Evolutionary conservation across 1,140 invertebrate species (phyloP).

Genomic region (Ceratina calcarata): DNA sequence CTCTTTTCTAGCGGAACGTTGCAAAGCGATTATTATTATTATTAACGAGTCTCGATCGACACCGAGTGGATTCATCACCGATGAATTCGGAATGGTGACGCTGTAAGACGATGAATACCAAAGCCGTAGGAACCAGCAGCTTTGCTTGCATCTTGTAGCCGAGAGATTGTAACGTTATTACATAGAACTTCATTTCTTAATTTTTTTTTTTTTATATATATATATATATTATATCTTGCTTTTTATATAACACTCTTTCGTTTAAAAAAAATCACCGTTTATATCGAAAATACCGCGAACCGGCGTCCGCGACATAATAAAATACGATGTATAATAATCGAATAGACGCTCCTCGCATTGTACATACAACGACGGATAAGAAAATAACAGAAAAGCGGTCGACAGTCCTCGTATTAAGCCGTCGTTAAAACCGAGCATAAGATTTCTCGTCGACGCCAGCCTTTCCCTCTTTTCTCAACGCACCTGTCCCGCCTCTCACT

Average conservation of each 20-base stretch:
- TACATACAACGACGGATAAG: constrained; percentile 72
- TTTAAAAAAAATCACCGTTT: not conserved
- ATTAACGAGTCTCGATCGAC: not conserved
- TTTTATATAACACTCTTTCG: too few species aligned
- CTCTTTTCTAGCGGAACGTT: not conserved
- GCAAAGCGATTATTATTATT: not conserved
- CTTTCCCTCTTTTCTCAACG: not conserved
- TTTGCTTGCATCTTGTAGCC: too few species aligned
- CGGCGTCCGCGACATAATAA: constrained; percentile 68
- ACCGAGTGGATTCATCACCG: not conserved
- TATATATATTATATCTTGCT: too few species aligned
- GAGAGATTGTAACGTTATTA: too few species aligned
- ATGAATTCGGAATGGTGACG: not conserved
- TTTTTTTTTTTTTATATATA: too few species aligned
- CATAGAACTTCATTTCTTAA: too few species aligned
- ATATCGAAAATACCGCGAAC: constrained; percentile 48
- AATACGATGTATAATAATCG: constrained; percentile 72
- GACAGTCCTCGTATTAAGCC: constrained; percentile 53
- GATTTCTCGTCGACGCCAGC: constrained; percentile 28
- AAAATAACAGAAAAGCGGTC: constrained; percentile 69
- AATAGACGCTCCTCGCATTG: constrained; percentile 66
- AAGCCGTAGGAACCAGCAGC: too few species aligned
- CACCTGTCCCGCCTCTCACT: not conserved
- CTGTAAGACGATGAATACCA: too few species aligned
- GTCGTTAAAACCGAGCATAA: constrained; percentile 30